Conservation (phyloP, 2,113 vertebrate species). For the Australoheros scitulus region DNA sequence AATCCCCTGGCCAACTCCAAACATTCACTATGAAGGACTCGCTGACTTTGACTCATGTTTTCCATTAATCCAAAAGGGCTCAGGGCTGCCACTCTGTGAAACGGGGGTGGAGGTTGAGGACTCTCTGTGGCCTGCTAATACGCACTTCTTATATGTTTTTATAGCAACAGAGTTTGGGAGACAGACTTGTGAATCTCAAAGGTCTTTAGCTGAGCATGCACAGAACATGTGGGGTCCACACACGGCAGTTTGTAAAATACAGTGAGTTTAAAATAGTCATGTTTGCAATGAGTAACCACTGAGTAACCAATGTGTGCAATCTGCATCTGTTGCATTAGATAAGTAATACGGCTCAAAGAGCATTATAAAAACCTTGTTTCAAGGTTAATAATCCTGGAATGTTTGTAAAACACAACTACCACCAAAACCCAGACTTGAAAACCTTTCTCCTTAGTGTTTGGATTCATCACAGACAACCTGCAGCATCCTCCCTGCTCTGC, state of each 20-base stretch:
- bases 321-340: background rate
- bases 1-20: background rate
- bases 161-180: background rate
- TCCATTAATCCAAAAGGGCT: background rate
- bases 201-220: too few species aligned
- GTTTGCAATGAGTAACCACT: background rate
- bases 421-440: background rate
- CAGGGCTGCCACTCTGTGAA: background rate
- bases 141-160: background rate
- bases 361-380: background rate
- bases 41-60: background rate
- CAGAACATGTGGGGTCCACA: background rate
- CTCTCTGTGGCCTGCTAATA: background rate
- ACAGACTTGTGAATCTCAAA: background rate
- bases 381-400: background rate
- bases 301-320: background rate
- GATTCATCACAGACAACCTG: background rate
- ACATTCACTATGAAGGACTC: background rate
- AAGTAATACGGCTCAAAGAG: background rate
- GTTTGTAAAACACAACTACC: background rate
- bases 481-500: background rate
- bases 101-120: background rate
- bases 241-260: background rate
- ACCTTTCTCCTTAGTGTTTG: background rate
- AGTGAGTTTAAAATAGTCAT: background rate